Evolutionary conservation across 2,797 vertebrate genomes (phyloP).

Genomic region (Pipistrellus pygmaeus): DNA sequence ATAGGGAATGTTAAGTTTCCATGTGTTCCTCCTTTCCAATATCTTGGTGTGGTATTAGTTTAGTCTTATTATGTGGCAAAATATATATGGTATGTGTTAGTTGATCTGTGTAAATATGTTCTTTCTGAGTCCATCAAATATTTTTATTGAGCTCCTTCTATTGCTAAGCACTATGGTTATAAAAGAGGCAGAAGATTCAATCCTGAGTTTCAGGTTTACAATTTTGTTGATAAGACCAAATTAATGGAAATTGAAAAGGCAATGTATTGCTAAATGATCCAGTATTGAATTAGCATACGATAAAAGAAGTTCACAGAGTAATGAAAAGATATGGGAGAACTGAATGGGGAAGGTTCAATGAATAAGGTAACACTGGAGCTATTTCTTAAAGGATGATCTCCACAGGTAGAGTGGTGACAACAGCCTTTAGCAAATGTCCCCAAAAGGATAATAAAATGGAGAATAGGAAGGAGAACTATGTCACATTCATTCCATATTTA

Average conservation of each 20-base stretch:
- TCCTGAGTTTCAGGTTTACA: neutral
- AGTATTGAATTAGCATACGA: neutral
- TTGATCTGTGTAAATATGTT: neutral
- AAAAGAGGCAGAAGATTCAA: neutral
- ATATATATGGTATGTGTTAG: neutral
- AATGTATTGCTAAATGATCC: neutral
- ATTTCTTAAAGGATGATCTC: neutral
- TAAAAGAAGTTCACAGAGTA: neutral
- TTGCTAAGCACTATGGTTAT: slow-evolving; percentile 8
- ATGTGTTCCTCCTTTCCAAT: neutral
- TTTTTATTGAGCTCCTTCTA: slow-evolving; percentile 40
- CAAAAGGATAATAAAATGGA: neutral
- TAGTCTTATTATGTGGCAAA: neutral
- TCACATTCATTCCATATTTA: neutral
- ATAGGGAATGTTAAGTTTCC: slow-evolving; percentile 13
- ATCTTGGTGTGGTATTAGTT: neutral
- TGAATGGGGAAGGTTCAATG: neutral
- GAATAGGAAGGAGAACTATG: neutral
- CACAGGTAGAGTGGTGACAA: neutral
- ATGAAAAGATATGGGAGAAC: neutral
- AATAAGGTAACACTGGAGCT: neutral
- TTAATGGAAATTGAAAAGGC: neutral
- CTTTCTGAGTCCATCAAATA: slow-evolving; percentile 13
- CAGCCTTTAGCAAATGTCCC: neutral
- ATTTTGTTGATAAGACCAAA: slow-evolving; percentile 12